Evolutionary conservation across 2,113 vertebrate genomes (phyloP), one percentile per base, ranked within the genome.

Genomic region (Scatophagus argus): DNA sequence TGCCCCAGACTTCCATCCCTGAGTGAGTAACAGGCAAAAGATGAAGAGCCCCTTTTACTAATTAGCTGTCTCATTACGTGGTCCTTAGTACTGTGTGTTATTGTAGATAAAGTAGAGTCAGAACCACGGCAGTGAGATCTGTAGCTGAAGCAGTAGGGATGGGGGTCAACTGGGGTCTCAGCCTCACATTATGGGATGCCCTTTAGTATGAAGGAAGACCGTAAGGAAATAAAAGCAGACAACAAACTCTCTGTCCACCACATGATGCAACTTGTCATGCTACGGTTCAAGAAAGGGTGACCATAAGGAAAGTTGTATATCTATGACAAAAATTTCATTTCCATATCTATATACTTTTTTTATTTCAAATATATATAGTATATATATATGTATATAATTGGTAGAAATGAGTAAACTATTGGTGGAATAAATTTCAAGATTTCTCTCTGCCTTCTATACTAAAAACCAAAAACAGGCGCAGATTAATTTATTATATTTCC

Each of bases 391-490:
- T 85, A 90, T 93, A 93, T 93, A 93, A 90, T 80, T 94, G 83
- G 88, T 94, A 95, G 87, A 95, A 95, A 94, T 92, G 80, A 92
- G 85, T 93, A 89, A 93, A 93, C 91, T 94, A 94, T 91, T 92
- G 69, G 83, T 90, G 90, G 83, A 94, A 92, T 94, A 92, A 85
- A 90, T 89, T 88, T 90, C 59, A 88, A 92, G 77, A 82, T 88
- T 91, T 89, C 72, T 91, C 76, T 91, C 73, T 91, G 87, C 64
- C 70, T 84, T 95, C 90, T 92, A 90, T 92, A 80, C 90, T 95
- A 93, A 88, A 89, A 93, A 87, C 83, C 87, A 83, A 89, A 93
- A 91, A 92, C 91, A 87, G 82, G 87, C 83, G 88, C 82, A 89
- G 77, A 88, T 89, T 85, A 72, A 87, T 92, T 88, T 91, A 86